A percentile compares a stretch with the other conserved stretches of the same genome.
phyloP scores from a whole-genome alignment of 2,113 vertebrate genomes.

The Clinocottus analis region DNA sequence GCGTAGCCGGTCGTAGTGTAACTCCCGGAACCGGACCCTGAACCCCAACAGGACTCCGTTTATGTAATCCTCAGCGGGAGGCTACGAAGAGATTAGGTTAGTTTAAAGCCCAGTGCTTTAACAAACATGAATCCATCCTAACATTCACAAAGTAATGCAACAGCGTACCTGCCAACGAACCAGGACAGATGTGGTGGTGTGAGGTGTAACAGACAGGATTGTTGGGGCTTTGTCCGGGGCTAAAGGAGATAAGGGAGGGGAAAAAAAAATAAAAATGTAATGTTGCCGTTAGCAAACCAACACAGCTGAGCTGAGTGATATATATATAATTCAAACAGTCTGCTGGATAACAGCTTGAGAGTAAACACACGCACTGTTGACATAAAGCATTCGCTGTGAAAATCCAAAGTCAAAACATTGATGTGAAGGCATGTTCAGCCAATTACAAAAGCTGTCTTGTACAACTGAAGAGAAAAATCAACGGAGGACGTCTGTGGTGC shows the following conservation, averaged over 20 bases:
- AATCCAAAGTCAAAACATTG: slow-evolving; percentile 39
- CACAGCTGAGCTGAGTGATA: slow-evolving; percentile 44
- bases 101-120: background rate
- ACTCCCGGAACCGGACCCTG: slow-evolving; percentile 92
- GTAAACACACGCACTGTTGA: slow-evolving; percentile 44
- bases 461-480: slow-evolving; percentile 2
- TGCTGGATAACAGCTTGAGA: slow-evolving; percentile 26
- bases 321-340: slow-evolving; percentile 52
- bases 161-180: slow-evolving; percentile 94
- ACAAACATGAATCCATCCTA: background rate
- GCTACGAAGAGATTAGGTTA: slow-evolving; percentile 74
- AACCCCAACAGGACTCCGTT: slow-evolving; percentile 96
- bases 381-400: slow-evolving; percentile 29
- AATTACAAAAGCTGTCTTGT: background rate
- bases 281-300: slow-evolving; percentile 28
- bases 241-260: slow-evolving; percentile 63
- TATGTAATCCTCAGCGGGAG: slow-evolving; percentile 92
- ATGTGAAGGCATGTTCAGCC: slow-evolving; percentile 13
- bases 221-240: slow-evolving; percentile 94
- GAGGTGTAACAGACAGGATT: slow-evolving; percentile 93
- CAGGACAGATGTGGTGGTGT: slow-evolving; percentile 96
- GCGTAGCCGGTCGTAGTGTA: slow-evolving; percentile 86
- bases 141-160: slow-evolving; percentile 10
- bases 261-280: background rate
- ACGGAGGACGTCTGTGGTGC: background rate